Percentiles rank a stretch among this genome's conserved stretches.
phyloP scores from a whole-genome alignment of 2,113 vertebrate species.

The Bostrychus sinensis region DNA sequence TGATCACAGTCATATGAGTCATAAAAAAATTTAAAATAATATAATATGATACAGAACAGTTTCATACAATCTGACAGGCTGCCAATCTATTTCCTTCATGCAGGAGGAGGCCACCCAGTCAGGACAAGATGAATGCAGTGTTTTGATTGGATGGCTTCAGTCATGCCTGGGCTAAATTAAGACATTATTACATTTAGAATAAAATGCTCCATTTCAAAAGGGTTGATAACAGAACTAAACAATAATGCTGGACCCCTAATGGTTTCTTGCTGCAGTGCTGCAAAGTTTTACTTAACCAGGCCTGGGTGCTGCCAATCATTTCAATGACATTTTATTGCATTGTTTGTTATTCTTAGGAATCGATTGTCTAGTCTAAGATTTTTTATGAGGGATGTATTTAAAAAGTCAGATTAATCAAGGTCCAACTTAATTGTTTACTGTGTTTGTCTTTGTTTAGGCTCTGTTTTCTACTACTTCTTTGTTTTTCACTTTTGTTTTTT shows the following conservation, averaged over 20 bases:
- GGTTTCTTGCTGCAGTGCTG: background rate
- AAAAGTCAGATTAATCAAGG: too few relatives aligned
- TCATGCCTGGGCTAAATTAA: background rate
- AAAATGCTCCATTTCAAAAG: background rate
- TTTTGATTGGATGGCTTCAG: conserved; percentile 14
- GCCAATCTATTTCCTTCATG: conserved; percentile 1
- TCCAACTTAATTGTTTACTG: too few relatives aligned
- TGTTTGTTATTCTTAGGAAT: too few relatives aligned
- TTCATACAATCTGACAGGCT: conserved; percentile 25
- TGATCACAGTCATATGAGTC: conserved; percentile 39
- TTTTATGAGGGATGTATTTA: too few relatives aligned
- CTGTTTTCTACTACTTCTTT: too few relatives aligned
- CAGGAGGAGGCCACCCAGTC: conserved; percentile 34
- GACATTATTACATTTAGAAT: background rate
- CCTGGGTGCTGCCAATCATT: background rate
- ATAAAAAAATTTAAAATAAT: conserved; percentile 42
- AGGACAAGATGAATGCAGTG: conserved; percentile 8
- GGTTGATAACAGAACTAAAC: conserved; percentile 8
- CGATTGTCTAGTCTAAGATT: too few relatives aligned
- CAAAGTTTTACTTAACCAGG: background rate
- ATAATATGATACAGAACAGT: conserved; percentile 28
- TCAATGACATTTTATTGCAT: background rate
- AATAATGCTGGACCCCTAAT: background rate
- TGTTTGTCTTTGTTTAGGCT: too few relatives aligned
- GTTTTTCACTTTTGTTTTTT: too few relatives aligned